phyloP scores from a whole-genome alignment of 2,888 invertebrate genomes.

The Rhingia campestris region DNA sequence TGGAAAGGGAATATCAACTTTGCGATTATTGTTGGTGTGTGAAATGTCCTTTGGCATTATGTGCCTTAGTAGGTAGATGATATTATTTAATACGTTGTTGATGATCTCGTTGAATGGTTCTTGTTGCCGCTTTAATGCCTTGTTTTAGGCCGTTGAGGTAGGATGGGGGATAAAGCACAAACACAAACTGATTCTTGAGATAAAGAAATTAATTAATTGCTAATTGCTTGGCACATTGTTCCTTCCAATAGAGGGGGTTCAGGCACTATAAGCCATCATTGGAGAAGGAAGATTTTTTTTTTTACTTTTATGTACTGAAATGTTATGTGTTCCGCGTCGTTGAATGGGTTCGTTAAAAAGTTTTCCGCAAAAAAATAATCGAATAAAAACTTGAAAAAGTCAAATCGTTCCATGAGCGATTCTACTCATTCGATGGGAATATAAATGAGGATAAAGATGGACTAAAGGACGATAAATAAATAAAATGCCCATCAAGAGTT shows the following conservation, averaged over 20 bases:
- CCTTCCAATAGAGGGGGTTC: background rate
- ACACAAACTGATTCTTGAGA: slow-evolving; percentile 43
- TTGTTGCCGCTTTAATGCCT: slow-evolving; percentile 42
- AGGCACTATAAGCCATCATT: background rate
- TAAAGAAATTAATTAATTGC: slow-evolving; percentile 61
- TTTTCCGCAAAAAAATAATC: background rate
- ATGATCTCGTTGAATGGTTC: slow-evolving; percentile 56
- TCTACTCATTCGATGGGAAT: slow-evolving; percentile 34
- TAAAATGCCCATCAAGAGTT: slow-evolving; percentile 23
- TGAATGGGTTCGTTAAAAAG: slow-evolving; percentile 7
- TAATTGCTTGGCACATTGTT: slow-evolving; percentile 56
- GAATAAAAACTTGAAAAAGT: slow-evolving; percentile 26
- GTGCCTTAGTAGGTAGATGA: slow-evolving; percentile 49
- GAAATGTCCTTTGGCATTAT: slow-evolving; percentile 63
- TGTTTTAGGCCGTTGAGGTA: slow-evolving; percentile 3
- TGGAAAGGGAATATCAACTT: slow-evolving; percentile 33
- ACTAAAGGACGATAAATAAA: slow-evolving; percentile 29
- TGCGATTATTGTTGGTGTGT: slow-evolving; percentile 63
- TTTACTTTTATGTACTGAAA: background rate
- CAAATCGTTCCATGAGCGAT: slow-evolving; percentile 29
- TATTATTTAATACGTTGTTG: slow-evolving; percentile 64
- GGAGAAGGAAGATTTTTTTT: background rate
- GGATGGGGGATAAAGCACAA: slow-evolving; percentile 6
- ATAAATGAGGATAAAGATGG: slow-evolving; percentile 34
- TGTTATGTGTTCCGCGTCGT: slow-evolving; percentile 9